phyloP scores from a whole-genome alignment of 37 sponge, comb jelly and placozoan genomes.

The Cladorhizidae sp. region DNA sequence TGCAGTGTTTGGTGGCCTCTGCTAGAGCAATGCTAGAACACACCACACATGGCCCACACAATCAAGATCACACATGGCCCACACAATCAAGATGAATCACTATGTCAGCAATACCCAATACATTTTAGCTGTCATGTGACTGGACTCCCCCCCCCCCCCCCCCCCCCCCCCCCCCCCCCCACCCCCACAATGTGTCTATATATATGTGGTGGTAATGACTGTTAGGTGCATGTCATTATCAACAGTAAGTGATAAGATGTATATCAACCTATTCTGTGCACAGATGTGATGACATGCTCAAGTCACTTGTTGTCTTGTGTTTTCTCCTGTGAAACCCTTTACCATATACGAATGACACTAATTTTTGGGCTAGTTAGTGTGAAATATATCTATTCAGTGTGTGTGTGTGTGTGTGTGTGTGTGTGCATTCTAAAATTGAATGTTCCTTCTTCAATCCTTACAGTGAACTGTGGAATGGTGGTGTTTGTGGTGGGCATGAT shows the following conservation, averaged over 20 bases:
- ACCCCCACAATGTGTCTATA: background rate
- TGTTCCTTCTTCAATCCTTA: background rate
- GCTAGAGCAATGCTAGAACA: background rate
- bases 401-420: background rate
- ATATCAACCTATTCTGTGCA: too few species aligned
- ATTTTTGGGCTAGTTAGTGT: too few species aligned
- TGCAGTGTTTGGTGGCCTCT: background rate
- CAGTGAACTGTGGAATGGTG: conserved; percentile 67
- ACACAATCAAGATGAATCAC: background rate
- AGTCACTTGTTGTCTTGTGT: too few species aligned
- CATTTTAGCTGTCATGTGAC: background rate
- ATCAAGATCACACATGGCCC: background rate
- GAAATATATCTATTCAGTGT: background rate
- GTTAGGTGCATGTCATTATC: background rate
- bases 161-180: too few species aligned
- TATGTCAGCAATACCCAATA: background rate
- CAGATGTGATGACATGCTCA: too few species aligned
- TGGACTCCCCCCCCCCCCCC: background rate
- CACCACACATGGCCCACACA: too few species aligned
- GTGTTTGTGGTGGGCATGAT: conserved; percentile 76
- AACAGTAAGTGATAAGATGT: too few species aligned
- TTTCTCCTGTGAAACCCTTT: too few species aligned
- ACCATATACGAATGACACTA: too few species aligned
- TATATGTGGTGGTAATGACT: background rate
- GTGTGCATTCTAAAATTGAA: background rate